Base-by-base conservation (phyloP, 1,140 invertebrate species). In the Papilio xuthus region DNA sequence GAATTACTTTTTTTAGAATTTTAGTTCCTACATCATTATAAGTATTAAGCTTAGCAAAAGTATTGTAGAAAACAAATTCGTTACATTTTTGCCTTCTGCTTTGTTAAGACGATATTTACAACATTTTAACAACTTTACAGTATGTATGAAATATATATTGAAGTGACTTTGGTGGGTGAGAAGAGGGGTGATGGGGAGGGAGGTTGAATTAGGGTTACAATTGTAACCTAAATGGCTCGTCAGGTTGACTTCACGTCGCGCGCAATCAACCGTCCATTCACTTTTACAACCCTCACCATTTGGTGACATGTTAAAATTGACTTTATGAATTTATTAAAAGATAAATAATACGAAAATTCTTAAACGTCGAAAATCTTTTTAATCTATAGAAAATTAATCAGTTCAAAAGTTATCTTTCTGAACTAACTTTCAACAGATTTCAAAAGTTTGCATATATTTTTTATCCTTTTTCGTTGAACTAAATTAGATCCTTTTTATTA, bases 241-340 rank as follows among this genome's bases (percentile, higher is more conserved):
- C 56, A 60, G 10, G 56, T 23, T 10, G 56, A 12, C 56, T 23
- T 60, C 56, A 60, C 9, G 4, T 20, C 56, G 23, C 23, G 56
- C 56, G 56, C 56, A 60, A 60, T 60, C 56, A 60, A 18, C 9
- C 9, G 56, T 20, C 56, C 23, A 60, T 60, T 60, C 56, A 60
- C 12, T 60, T 60, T 26, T 26, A 60, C 10, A 26, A 60, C 20
- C 56, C 26, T 12, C 56, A 20, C 3, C 50, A 7, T 18, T 18
- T 20, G n/a, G n/a, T 53, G 50, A 53, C 6, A 9, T 9, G 8
- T 53, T 53, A 9, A 47, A 15, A 44, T 44, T 44, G 42, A 44
- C 1, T 44, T 44, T 1, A 13, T 44, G 10, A 44, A 0, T 44
- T 44, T 44, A 44, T 12, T 44, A 4, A 3, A 44, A 44, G 13